Conservation (phyloP, 92 coral and sea anemone species). For the Micromussa lordhowensis region DNA sequence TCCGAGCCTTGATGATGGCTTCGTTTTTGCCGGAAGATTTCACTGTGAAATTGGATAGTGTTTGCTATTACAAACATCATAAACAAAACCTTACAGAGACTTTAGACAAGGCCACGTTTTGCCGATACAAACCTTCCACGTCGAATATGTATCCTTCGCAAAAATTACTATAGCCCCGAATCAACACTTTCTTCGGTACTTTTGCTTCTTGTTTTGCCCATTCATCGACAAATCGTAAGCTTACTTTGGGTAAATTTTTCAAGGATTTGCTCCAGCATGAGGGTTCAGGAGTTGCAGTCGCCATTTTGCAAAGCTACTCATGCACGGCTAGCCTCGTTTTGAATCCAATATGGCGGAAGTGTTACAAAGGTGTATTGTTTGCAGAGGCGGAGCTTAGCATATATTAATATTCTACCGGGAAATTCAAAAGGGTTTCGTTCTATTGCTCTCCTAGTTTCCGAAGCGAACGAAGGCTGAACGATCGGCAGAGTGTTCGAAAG, state of each 20-base stretch:
- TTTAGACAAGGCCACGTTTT: background rate
- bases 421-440: too few species aligned
- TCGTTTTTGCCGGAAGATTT: background rate
- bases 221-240: background rate
- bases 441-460: too few species aligned
- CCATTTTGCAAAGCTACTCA: background rate
- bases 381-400: too few species aligned
- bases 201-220: slow-evolving; percentile 9
- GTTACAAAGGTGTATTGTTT: slow-evolving; percentile 23
- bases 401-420: too few species aligned
- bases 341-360: slow-evolving; percentile 34
- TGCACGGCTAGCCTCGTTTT: slow-evolving; percentile 38
- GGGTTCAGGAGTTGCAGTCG: background rate
- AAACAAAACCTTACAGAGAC: background rate
- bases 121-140: slow-evolving; percentile 12
- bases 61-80: background rate
- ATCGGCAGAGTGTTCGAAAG: too few species aligned
- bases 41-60: background rate
- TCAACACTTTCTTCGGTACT: slow-evolving; percentile 13
- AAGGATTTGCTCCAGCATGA: slow-evolving; percentile 23
- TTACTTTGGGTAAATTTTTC: slow-evolving; percentile 9
- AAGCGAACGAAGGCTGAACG: too few species aligned
- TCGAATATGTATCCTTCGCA: slow-evolving; percentile 36
- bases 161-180: slow-evolving; percentile 33
- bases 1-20: background rate